A percentile compares a stretch with the other conserved stretches of the same genome.
These are phyloP conservation scores for Coenobita brevimanus DNA, from an alignment of 1,140 invertebrate genomes.

Conservation along the genomic window DNA sequence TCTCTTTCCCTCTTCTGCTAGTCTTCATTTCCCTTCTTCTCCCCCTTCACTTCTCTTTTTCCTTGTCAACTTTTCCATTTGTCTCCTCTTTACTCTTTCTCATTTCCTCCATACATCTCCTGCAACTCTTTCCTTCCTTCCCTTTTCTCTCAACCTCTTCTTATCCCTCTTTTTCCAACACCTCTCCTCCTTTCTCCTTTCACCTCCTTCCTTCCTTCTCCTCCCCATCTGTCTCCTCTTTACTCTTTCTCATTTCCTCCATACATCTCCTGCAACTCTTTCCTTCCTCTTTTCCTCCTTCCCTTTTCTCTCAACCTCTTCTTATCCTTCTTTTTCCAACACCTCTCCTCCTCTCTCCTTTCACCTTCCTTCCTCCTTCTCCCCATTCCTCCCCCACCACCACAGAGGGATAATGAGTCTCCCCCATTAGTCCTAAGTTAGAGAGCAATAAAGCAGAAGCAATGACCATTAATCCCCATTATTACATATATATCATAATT, in stretches of 20 bases:
- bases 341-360: not conserved
- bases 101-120: not conserved
- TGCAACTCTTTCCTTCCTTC: not conserved
- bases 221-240: not conserved
- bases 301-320: not conserved
- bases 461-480: constrained; percentile 61
- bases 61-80: not conserved
- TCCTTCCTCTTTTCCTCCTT: not conserved
- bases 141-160: too few species aligned
- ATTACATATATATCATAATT: constrained; percentile 63
- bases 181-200: not conserved
- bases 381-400: not conserved
- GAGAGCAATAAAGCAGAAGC: constrained; percentile 41
- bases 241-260: not conserved
- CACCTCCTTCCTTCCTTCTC: not conserved
- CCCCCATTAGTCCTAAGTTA: constrained; percentile 46
- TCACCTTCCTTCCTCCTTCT: not conserved
- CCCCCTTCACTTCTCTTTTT: not conserved
- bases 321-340: not conserved
- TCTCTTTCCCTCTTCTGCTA: too few species aligned
- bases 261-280: not conserved
- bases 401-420: constrained; percentile 32
- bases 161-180: too few species aligned
- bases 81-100: not conserved
- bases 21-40: not conserved